Evolutionary conservation across 2,888 invertebrate genomes (phyloP), one percentile per base, ranked within the genome.

Genomic region (Ypsolopha sequella): DNA sequence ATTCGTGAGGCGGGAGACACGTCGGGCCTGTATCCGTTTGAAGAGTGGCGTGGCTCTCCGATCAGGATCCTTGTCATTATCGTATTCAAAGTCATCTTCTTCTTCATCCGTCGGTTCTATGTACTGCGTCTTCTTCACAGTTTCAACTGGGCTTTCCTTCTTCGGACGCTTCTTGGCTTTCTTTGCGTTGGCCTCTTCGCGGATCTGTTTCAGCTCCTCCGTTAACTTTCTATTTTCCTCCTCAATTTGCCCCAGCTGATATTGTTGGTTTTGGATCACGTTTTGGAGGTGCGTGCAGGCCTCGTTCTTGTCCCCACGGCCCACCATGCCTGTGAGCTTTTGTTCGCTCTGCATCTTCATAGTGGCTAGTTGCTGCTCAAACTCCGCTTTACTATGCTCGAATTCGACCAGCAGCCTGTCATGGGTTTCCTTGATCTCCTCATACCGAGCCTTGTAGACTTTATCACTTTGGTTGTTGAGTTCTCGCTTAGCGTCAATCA

Each of bases 11-110:
- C 70, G 78, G 8, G 75, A 80, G 2, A 4, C 2, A 0, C 85
- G 73, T 11, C 84, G 84, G 1, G 75, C 77, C 82, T 78, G 78
- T 61, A 81, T 84, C 44, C 84, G 66, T 57, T 86, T 90, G 51
- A 86, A 89, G 0, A 92, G 67, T 0, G 93, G 93, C 1, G 93
- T 92, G 41, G 88, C 88, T 38, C 74, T 76, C 93, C 93, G 93
- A 62, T 93, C 93, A 0, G 93, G 93, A 67, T 93, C 93, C 3
- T 80, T 73, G 0, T 74, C 70, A 34, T 76, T 73, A 36, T 79
- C 76, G n/a, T n/a, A n/a, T 11, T 68, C 69, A 0, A 75, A 75
- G 0, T 76, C 71, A 0, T 78, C 65, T 1, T 66, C 78, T 10
- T 80, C 80, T 7, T 86, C 82, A 7, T 85, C 81, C 6, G 74